Base-by-base conservation (phyloP, 2,113 vertebrate species). In the Polypterus senegalus region DNA sequence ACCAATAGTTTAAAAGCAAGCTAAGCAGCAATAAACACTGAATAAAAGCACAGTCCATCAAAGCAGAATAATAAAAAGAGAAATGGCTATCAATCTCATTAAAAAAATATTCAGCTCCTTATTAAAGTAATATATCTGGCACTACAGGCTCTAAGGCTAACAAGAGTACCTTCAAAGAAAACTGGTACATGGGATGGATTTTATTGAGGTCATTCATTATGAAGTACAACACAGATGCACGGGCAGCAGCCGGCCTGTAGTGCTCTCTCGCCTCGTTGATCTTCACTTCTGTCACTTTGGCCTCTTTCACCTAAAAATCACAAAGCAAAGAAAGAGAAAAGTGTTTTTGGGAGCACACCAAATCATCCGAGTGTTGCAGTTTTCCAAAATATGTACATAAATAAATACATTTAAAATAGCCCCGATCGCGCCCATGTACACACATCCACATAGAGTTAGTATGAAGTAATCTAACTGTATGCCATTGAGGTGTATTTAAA, bases 131-230 rank as follows among this genome's bases (percentile, higher is more conserved):
- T 0, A 0, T 8, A 49, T 46, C 8, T 11, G 47, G n/a, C 43
- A 58, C 47, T 1, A 0, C 43, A 45, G 11, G 11, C 2, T 7
- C 46, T 56, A 1, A 46, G 64, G 63, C 70, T 58, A 71, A 64
- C 64, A 58, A 51, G 58, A 43, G 53, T 72, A 92, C 90, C 90
- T 91, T 91, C 67, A 92, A 79, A 49, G 89, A 94, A 81, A 97
- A 96, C 85, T 91, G 92, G 84, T 97, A 97, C 93, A 98, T 93
- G 47, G 92, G 94, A 61, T 97, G 92, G 75, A 97, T 87, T 79
- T 86, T 77, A 69, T 85, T 89, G 60, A 99, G 95, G 79, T 92
- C 83, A 2, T 79, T 91, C 91, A 94, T 91, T 80, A 89, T 88
- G 81, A 97, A 97, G 85, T 95, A 97, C 56, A 98, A 85, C 66